Base-by-base conservation (phyloP, 2,113 vertebrate species). In the Gadus chalcogrammus region DNA sequence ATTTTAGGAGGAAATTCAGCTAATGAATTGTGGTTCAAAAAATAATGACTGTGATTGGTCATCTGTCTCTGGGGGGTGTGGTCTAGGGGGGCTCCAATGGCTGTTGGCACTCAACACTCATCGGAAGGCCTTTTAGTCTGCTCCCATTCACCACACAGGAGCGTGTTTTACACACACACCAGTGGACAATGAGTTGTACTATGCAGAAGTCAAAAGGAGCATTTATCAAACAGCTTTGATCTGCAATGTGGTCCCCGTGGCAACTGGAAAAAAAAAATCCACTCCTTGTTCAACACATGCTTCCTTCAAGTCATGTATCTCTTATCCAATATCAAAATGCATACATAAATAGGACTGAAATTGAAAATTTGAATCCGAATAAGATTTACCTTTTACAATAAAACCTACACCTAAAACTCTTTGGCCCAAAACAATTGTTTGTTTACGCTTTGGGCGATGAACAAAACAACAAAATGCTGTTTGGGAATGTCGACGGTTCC, bases 71-170 rank as follows among this genome's bases (percentile, higher is more conserved):
- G 48, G 67, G 15, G 42, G 78, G 74, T 66, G 77, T 79, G 67
- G 77, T 68, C 65, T 61, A 75, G 75, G 67, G 15, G n/a, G 69
- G 68, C 70, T 72, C 82, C 65, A 4, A 68, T 52, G 61, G 76
- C 77, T 74, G 67, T 78, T 78, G 81, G 73, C 75, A 84, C 72
- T 84, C 63, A 60, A 64, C 22, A 70, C 61, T 61, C 59, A 18
- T 12, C 22, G 74, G 78, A 82, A 87, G 87, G 75, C 78, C 86
- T 79, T 77, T 83, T 75, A 70, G 61, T 84, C 63, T 86, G 69
- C 82, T 71, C 67, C 69, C 69, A 69, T 77, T 84, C 77, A 84
- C 75, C 85, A 1, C 8, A 48, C 67, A 62, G 53, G 17, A 73
- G 68, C 67, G 78, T 65, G 59, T 28, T 22, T 56, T 64, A 15